Percentiles rank a stretch among this genome's conserved stretches.
phyloP scores from a whole-genome alignment of 2,888 invertebrate species.

The Oscheius myriophilus region DNA sequence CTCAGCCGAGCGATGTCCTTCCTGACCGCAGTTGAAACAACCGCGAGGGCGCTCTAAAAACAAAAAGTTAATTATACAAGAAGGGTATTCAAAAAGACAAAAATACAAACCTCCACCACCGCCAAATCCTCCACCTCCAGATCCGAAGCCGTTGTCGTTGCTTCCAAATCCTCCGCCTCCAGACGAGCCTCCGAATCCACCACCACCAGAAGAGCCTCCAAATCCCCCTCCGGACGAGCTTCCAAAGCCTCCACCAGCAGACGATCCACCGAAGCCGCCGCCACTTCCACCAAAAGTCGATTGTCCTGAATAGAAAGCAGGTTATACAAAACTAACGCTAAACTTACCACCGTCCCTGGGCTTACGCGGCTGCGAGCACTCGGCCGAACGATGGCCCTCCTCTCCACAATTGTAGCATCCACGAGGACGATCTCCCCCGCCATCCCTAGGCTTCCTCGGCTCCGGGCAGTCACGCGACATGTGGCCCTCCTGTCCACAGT shows the following conservation, averaged over 20 bases:
- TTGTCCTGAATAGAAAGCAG: not conserved
- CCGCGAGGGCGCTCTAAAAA: constrained; percentile 16
- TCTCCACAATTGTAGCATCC: too few species aligned
- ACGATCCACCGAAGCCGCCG: not conserved
- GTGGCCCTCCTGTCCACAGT: constrained; percentile 44
- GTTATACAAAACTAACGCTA: too few species aligned
- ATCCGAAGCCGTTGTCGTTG: constrained; percentile 27
- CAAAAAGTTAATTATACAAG: constrained; percentile 20
- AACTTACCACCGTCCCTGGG: constrained; percentile 10
- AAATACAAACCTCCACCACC: constrained; percentile 9
- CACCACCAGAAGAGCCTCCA: not conserved
- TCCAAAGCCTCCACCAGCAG: constrained; percentile 3
- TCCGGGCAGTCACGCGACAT: constrained; percentile 38
- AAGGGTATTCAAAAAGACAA: constrained; percentile 4
- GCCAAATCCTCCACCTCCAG: constrained; percentile 12
- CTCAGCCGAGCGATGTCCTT: constrained; percentile 48
- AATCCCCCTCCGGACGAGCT: constrained; percentile 11
- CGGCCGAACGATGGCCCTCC: not conserved
- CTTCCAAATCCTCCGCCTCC: constrained; percentile 21
- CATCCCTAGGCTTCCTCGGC: constrained; percentile 32
- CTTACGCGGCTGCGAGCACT: not conserved
- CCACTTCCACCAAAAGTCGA: not conserved
- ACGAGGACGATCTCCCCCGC: not conserved
- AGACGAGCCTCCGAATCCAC: constrained; percentile 16
- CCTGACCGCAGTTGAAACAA: constrained; percentile 52